Conservation (phyloP, 1,140 invertebrate genomes). For the Phthorimaea operculella region DNA sequence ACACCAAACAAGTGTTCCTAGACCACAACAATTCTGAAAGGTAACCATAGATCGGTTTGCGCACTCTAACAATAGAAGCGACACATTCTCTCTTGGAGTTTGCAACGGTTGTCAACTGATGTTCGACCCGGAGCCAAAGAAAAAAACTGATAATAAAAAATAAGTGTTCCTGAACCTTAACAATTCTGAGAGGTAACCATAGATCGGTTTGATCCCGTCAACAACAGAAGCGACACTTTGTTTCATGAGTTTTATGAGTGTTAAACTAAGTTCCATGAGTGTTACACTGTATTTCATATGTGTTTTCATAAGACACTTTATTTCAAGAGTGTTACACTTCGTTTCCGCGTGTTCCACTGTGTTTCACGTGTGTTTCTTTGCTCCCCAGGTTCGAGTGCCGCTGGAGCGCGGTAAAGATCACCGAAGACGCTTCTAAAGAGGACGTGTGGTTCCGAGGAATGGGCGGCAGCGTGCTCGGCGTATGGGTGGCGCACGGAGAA, state of each 20-base stretch:
- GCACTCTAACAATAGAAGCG: conserved; percentile 75
- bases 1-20: conserved; percentile 76
- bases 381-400: conserved; percentile 78
- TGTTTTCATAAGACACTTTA: too few species aligned
- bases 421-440: conserved; percentile 63
- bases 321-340: too few species aligned
- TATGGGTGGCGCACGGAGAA: conserved; percentile 98
- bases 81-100: conserved; percentile 96
- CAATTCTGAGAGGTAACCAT: conserved; percentile 75
- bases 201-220: too few species aligned
- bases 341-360: too few species aligned
- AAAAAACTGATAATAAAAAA: conserved; percentile 43
- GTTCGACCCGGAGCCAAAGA: conserved; percentile 67
- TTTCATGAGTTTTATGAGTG: too few species aligned
- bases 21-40: conserved; percentile 84
- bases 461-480: conserved; percentile 85
- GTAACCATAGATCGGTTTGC: conserved; percentile 71
- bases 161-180: conserved; percentile 88
- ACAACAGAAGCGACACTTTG: too few species aligned
- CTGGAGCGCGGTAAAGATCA: conserved; percentile 86
- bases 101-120: conserved; percentile 98
- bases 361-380: too few species aligned
- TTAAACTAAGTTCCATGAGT: too few species aligned
- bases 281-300: too few species aligned
- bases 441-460: conserved; percentile 90